These are phyloP conservation scores for Macroteleia sp. DNA, from an alignment of 2,888 invertebrate genomes.

Conservation along the genomic window DNA sequence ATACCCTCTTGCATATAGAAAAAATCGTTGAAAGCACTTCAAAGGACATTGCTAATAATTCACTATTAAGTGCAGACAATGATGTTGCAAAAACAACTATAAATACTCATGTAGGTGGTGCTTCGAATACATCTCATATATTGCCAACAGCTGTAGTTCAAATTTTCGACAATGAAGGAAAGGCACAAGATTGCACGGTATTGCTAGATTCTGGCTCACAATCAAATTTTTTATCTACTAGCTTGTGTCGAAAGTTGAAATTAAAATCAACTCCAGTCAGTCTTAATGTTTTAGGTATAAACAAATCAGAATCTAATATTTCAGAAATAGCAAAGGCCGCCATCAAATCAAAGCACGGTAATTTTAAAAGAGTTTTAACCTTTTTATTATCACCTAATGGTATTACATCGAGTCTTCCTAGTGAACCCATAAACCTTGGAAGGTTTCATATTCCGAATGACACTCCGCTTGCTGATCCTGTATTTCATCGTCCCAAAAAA, in stretches of 20 bases:
- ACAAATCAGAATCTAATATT: neutral
- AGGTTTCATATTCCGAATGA: slow-evolving; percentile 4
- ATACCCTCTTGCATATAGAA: slow-evolving; percentile 36
- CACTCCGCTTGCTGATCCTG: slow-evolving; percentile 10
- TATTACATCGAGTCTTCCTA: slow-evolving; percentile 18
- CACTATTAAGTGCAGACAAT: neutral
- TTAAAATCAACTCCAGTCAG: slow-evolving; percentile 1
- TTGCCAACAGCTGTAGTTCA: slow-evolving; percentile 14
- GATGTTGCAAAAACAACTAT: neutral
- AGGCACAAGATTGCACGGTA: slow-evolving; percentile 1
- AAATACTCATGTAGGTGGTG: neutral
- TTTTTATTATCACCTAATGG: neutral
- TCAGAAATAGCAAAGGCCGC: neutral
- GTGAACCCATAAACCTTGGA: slow-evolving; percentile 9
- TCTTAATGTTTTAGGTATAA: neutral
- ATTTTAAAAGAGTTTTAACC: neutral
- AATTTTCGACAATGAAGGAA: slow-evolving; percentile 1
- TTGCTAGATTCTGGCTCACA: slow-evolving; percentile 20
- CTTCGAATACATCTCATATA: neutral
- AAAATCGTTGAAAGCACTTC: neutral
- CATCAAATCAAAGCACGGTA: neutral
- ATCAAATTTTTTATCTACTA: neutral
- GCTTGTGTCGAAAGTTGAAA: slow-evolving; percentile 1
- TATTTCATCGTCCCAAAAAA: slow-evolving; percentile 13
- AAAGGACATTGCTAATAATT: neutral